phyloP scores from a whole-genome alignment of 1,140 invertebrate genomes.

The Monomorium pharaonis region DNA sequence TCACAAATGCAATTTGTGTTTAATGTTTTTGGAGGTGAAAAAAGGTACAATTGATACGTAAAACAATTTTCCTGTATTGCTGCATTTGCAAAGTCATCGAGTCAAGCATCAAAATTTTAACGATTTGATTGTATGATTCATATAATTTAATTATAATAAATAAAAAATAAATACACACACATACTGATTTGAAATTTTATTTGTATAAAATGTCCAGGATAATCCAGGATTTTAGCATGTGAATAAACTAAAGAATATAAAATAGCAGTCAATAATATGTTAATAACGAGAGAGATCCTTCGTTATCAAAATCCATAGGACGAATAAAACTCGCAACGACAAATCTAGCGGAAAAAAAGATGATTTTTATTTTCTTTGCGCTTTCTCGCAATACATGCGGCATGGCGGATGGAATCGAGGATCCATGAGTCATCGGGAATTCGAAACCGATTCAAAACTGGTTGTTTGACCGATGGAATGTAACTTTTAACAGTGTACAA shows the following conservation, averaged over 20 bases:
- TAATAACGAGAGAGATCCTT: neutral
- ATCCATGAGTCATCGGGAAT: constrained; percentile 69
- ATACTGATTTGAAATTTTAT: too few relatives aligned
- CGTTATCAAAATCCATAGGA: neutral
- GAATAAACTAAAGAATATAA: neutral
- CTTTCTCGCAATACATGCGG: neutral
- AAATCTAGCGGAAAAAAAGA: neutral
- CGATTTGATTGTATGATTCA: too few relatives aligned
- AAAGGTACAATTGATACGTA: too few relatives aligned
- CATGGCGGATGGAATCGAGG: constrained; percentile 22
- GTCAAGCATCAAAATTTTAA: too few relatives aligned
- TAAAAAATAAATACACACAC: too few relatives aligned
- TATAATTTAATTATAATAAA: too few relatives aligned
- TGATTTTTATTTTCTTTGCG: constrained; percentile 12
- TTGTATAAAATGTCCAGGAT: too few relatives aligned
- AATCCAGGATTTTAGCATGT: neutral
- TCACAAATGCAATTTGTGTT: too few relatives aligned
- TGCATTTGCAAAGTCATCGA: too few relatives aligned
- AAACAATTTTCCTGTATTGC: too few relatives aligned
- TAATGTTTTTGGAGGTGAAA: too few relatives aligned
- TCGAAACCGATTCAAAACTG: constrained; percentile 75
- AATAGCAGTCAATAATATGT: neutral
- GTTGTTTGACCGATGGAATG: constrained; percentile 74
- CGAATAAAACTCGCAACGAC: neutral
- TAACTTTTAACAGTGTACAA: constrained; percentile 72